Evolutionary conservation across 2,113 vertebrate species (phyloP), one percentile per base, ranked within the genome.

Genomic region (Stictonetta naevosa): DNA sequence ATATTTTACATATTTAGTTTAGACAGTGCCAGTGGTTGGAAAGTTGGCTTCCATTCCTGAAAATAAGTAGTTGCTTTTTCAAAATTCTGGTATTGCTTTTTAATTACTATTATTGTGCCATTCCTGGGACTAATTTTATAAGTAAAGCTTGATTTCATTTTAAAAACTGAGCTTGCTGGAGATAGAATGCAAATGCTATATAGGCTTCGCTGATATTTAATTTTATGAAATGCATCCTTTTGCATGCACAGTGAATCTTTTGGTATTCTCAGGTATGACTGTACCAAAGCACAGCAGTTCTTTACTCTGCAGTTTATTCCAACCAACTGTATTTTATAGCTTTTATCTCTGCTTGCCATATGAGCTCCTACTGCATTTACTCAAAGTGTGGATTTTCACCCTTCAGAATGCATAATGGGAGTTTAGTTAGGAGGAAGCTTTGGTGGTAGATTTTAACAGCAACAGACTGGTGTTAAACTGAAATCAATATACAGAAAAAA

Each of bases 1-100:
- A 64, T 74, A 82, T 72, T 86, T 86, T 75, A 31, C 33, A 40
- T 93, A 48, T 76, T 92, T 87, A 68, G 34, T 84, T 96, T 88
- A 81, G 83, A 72, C 33, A 86, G 44, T 29, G 1, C n/a, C 36
- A 53, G 86, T 82, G 86, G 34, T 69, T 89, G 81, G 91, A 84
- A 95, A 84, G 16, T 58, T 29, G 21, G 62, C 79, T 90, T 90
- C 40, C 64, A 58, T 73, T 66, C 59, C 93, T 81, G 44, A 90
- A 94, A 94, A 92, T 76, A 86, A 78, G 64, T 74, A 14, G 14
- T 63, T 84, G 53, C 36, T 48, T 72, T 87, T 94, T 90, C 58
- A 92, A 36, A 93, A 89, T 89, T 83, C 44, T 40, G 28, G 28
- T 75, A 29, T 44, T 53, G 31, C 17, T 23, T 38, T 79, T 56